Percentiles rank a stretch among this genome's conserved stretches.
Evolutionary conservation across 2,888 invertebrate genomes (phyloP).

Genomic region (Cheiracanthium punctorium): DNA sequence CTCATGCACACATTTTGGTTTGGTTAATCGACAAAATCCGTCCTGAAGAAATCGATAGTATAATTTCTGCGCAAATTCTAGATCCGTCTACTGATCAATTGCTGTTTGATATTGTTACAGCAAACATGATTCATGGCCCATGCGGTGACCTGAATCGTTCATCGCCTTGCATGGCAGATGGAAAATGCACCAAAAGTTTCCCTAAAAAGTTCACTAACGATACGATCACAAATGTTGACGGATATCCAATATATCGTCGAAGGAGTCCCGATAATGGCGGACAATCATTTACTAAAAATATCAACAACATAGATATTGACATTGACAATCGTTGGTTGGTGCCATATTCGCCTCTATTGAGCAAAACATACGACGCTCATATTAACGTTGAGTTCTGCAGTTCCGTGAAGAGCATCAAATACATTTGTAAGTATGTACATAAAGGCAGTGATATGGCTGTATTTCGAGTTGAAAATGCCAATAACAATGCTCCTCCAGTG

Average conservation of each 20-base stretch:
- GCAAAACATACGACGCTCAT: conserved; percentile 8
- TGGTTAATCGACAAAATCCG: not conserved
- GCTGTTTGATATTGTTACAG: conserved; percentile 5
- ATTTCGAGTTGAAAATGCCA: no score
- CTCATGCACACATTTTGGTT: conserved; percentile 4
- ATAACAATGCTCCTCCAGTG: no score
- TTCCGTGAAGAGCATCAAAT: conserved; percentile 11
- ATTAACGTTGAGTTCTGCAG: conserved; percentile 22
- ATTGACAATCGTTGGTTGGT: conserved; percentile 11
- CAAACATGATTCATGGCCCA: not conserved
- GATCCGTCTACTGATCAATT: not conserved
- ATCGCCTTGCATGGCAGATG: conserved; percentile 29
- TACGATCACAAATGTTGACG: conserved; percentile 30
- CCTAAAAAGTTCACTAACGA: conserved; percentile 23
- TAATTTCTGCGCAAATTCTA: conserved; percentile 10
- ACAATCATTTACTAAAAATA: conserved; percentile 24
- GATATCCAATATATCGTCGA: conserved; percentile 42
- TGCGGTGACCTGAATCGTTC: not conserved
- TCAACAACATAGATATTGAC: not conserved
- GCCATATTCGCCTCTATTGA: not conserved
- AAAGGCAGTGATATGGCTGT: no score
- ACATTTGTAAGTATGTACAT: no score
- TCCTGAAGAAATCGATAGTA: not conserved
- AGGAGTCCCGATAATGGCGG: conserved; percentile 35
- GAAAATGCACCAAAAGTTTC: conserved; percentile 38